Base-by-base conservation (phyloP, 1,140 invertebrate genomes). In the Lordiphosa collinella region DNA sequence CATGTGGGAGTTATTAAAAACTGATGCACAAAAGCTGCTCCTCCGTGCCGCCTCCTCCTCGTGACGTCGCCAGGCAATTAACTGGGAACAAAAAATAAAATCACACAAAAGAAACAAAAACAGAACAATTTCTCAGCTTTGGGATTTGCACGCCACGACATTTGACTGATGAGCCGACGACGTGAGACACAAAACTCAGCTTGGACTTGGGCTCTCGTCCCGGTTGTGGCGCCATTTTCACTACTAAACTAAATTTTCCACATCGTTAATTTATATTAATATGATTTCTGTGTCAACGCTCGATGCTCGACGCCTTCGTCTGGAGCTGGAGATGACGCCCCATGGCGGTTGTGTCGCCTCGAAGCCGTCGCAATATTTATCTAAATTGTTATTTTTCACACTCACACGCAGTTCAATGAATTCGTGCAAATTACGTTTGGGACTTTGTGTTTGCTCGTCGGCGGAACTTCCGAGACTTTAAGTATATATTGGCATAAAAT, bases 201-300 rank as follows among this genome's bases (percentile, higher is more conserved):
- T 41, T 41, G 56, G 37, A 16, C 46, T 49, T 36, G 22, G 22
- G 22, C 72, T 53, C 51, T 47, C 38, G 54, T 16, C 50, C 51
- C 40, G 36, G 12, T 25, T 40, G 31, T 32, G 54, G 41, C 52
- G 68, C 60, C 75, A 62, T 79, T 88, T 80, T 88, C 86, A 88
- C 86, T 85, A 88, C 86, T 88, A 88, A 88, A 88, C 86, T 88
- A 88, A 88, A 88, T 88, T 88, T 88, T 88, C 86, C 86, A 85
- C 86, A 86, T 88, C 86, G 86, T 88, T 88, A 88, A 88, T 88
- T 88, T 88, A 88, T 88, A 88, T 88, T 88, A 88, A 88, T 88
- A 88, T 85, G 82, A 88, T 88, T 86, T 88, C 79, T 84, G 80
- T 88, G 86, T 88, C 86, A 88, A 82, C 82, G 71, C 63, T 68